Evolutionary conservation across 2,113 vertebrate genomes (phyloP).

Genomic region (Dicrurus megarhynchus): DNA sequence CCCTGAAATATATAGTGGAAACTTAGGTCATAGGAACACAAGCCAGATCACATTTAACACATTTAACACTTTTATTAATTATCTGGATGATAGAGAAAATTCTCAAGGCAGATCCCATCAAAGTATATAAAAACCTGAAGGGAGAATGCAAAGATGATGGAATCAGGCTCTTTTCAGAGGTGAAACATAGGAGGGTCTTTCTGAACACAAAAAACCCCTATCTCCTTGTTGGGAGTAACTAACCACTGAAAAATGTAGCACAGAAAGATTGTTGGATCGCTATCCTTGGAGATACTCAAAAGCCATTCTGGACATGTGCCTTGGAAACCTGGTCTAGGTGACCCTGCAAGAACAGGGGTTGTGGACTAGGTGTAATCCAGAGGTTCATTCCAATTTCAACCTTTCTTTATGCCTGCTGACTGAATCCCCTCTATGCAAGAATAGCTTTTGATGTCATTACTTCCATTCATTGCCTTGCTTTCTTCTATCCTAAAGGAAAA

Average conservation of each 20-base stretch:
- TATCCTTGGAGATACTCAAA: neutral
- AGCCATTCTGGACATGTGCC: neutral
- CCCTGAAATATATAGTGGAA: neutral
- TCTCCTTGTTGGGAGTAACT: neutral
- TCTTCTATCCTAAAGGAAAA: neutral
- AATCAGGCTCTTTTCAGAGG: neutral
- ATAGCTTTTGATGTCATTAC: neutral
- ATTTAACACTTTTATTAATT: neutral
- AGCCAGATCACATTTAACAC: neutral
- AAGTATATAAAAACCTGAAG: neutral
- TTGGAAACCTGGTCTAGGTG: neutral
- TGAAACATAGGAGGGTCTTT: neutral
- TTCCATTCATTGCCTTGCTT: neutral
- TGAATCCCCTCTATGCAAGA: neutral
- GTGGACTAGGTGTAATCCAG: neutral
- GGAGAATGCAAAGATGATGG: neutral
- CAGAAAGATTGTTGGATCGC: neutral
- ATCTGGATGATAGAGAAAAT: neutral
- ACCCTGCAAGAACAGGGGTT: neutral
- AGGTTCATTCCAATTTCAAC: neutral
- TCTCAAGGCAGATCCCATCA: neutral
- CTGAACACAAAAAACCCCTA: neutral
- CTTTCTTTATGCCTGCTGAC: neutral
- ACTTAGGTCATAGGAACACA: neutral
- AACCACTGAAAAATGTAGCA: neutral